Base-by-base conservation (phyloP, 2,797 vertebrate genomes). In the Ciconia nigra region DNA sequence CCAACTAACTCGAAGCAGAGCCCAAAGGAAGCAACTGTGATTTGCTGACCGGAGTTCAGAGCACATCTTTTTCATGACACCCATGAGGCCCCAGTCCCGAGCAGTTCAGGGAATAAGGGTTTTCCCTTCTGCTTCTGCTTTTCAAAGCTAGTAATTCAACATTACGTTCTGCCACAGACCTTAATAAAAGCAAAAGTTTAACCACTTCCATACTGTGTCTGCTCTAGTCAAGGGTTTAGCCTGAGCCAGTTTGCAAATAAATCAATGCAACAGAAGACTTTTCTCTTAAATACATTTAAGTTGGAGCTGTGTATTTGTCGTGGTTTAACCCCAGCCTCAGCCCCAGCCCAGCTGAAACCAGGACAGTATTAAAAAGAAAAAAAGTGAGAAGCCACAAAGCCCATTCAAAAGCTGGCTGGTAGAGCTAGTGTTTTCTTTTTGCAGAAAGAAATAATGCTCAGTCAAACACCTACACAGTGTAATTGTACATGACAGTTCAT, bases 401-500 rank as follows among this genome's bases (percentile, higher is more conserved):
- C 28, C 0, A 1, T 89, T 94, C 83, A 88, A 90, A 84, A 35
- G 14, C 66, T 87, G 58, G 11, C 51, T 71, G 31, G 59, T 57
- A 65, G 57, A 81, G 10, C 24, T 61, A 47, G 19, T 66, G 6
- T 87, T 78, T 92, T 81, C 7, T 77, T 94, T 96, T 84, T 78
- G 26, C 35, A 66, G 65, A 46, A 65, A 77, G 39, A 91, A 89
- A 72, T 49, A 91, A 85, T 37, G 26, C 52, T 90, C 51, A 73
- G 39, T 91, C 73, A 89, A 90, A 89, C 74, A 90, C 46, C 69
- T 95, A 73, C 37, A 49, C 74, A 85, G 46, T 70, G 25, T 96
- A 94, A 97, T 94, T 93, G 84, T 51, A 76, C 33, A 31, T 86
- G 95, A 94, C 93, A 94, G 69, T n/a, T 58, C 44, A 19, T 94